A percentile compares a stretch with the other conserved stretches of the same genome.
Evolutionary conservation across 2,888 invertebrate genomes (phyloP).

Genomic region (Caenorhabditis becei): DNA sequence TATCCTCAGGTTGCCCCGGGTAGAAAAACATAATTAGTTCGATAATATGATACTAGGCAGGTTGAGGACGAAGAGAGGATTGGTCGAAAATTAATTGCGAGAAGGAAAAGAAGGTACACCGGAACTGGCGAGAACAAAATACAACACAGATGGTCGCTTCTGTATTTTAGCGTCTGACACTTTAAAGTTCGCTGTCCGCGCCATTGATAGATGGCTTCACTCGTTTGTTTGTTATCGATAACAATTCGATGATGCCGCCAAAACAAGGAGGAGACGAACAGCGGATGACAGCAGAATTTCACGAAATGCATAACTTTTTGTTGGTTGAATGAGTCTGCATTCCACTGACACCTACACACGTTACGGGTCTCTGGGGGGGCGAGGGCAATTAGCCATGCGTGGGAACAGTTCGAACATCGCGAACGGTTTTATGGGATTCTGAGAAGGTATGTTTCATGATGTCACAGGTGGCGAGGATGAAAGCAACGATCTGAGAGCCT

Average conservation of each 20-base stretch:
- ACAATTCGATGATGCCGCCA: neutral
- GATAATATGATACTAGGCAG: slow-evolving; percentile 55
- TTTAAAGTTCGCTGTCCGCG: slow-evolving; percentile 8
- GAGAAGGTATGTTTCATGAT: neutral
- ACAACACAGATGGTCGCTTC: slow-evolving; percentile 2
- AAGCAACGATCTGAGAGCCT: no score
- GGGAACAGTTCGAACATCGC: slow-evolving; percentile 20
- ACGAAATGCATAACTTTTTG: neutral
- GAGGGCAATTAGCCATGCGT: slow-evolving; percentile 17
- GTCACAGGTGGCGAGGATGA: neutral
- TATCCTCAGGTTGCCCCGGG: slow-evolving; percentile 23
- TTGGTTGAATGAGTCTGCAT: slow-evolving; percentile 20
- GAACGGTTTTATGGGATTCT: neutral
- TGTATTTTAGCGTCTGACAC: slow-evolving; percentile 17
- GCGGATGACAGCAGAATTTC: neutral
- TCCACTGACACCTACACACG: slow-evolving; percentile 42
- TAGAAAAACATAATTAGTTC: slow-evolving; percentile 55
- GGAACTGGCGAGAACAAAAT: slow-evolving; percentile 40
- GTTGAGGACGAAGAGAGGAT: slow-evolving; percentile 33
- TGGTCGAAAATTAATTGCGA: slow-evolving; percentile 46
- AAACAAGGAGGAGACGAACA: neutral
- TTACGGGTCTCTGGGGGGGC: neutral
- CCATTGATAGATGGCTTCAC: slow-evolving; percentile 1
- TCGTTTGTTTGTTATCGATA: slow-evolving; percentile 18
- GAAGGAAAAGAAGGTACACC: slow-evolving; percentile 27